Conservation (phyloP, 2,888 invertebrate species). For the Rugalucina vietnamica region DNA sequence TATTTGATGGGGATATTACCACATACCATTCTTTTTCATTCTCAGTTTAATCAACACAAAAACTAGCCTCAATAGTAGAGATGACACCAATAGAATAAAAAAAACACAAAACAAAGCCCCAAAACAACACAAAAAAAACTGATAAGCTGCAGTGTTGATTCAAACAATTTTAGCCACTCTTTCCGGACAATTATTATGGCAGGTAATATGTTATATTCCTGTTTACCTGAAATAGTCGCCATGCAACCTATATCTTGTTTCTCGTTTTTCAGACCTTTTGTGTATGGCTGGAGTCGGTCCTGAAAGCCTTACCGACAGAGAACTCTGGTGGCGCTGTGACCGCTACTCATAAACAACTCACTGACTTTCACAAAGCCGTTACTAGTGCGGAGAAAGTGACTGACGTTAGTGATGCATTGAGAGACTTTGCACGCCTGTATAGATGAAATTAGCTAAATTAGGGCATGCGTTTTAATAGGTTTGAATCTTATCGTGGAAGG, state of each 20-base stretch:
- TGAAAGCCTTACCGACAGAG: slow-evolving; percentile 91
- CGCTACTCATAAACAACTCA: slow-evolving; percentile 92
- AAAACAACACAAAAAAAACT: too few relatives aligned
- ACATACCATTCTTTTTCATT: too few relatives aligned
- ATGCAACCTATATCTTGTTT: background rate
- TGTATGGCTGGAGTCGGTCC: slow-evolving; percentile 90
- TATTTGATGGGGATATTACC: too few relatives aligned
- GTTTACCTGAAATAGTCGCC: background rate
- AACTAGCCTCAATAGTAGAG: too few relatives aligned
- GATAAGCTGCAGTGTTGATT: too few relatives aligned
- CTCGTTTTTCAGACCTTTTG: slow-evolving; percentile 85
- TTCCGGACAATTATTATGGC: too few relatives aligned
- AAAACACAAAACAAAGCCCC: too few relatives aligned
- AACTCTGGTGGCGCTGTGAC: slow-evolving; percentile 89
- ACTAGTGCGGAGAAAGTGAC: slow-evolving; percentile 90
- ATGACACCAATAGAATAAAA: too few relatives aligned
- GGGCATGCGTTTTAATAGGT: too few relatives aligned
- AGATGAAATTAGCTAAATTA: slow-evolving; percentile 86
- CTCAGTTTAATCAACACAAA: too few relatives aligned
- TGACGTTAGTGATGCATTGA: slow-evolving; percentile 90
- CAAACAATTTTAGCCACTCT: too few relatives aligned
- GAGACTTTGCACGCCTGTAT: slow-evolving; percentile 94
- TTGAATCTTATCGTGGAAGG: too few relatives aligned
- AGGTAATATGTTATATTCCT: background rate
- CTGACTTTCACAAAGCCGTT: slow-evolving; percentile 91